Evolutionary conservation across 2,888 invertebrate genomes (phyloP).

Genomic region (Eristalis intricaria): DNA sequence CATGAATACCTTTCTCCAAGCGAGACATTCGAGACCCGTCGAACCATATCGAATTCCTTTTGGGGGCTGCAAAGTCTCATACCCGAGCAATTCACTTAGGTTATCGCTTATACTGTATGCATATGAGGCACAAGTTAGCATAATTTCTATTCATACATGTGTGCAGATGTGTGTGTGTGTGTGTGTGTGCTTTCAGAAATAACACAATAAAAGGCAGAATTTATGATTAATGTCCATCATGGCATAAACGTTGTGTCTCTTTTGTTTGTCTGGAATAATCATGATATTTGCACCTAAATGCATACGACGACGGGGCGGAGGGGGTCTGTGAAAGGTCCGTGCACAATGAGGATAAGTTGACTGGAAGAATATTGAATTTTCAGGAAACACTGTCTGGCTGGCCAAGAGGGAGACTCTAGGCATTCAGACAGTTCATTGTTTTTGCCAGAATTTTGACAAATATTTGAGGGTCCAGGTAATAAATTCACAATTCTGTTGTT

Average conservation of each 20-base stretch:
- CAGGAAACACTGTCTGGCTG: background rate
- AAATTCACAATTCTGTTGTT: slow-evolving; percentile 68
- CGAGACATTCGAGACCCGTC: slow-evolving; percentile 60
- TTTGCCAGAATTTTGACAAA: slow-evolving; percentile 55
- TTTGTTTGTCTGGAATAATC: slow-evolving; percentile 67
- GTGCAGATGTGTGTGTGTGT: background rate
- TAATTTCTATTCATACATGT: slow-evolving; percentile 30
- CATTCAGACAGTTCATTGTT: slow-evolving; percentile 39
- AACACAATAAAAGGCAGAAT: slow-evolving; percentile 62
- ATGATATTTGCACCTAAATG: slow-evolving; percentile 67
- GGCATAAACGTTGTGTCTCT: slow-evolving; percentile 53
- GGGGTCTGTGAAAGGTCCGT: background rate
- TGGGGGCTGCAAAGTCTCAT: slow-evolving; percentile 23
- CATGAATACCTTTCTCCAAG: slow-evolving; percentile 64
- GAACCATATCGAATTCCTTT: slow-evolving; percentile 68
- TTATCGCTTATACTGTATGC: slow-evolving; percentile 55
- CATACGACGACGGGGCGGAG: background rate
- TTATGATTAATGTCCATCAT: slow-evolving; percentile 70
- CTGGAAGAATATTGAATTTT: slow-evolving; percentile 69
- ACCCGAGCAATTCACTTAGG: slow-evolving; percentile 2
- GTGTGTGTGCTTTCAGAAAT: slow-evolving; percentile 37
- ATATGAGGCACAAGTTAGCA: slow-evolving; percentile 56
- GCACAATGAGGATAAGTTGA: slow-evolving; percentile 41
- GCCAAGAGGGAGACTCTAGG: background rate
- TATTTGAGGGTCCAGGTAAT: slow-evolving; percentile 65